Conservation (phyloP, 1,140 invertebrate genomes). For the Rhagoletis zephyria region DNA sequence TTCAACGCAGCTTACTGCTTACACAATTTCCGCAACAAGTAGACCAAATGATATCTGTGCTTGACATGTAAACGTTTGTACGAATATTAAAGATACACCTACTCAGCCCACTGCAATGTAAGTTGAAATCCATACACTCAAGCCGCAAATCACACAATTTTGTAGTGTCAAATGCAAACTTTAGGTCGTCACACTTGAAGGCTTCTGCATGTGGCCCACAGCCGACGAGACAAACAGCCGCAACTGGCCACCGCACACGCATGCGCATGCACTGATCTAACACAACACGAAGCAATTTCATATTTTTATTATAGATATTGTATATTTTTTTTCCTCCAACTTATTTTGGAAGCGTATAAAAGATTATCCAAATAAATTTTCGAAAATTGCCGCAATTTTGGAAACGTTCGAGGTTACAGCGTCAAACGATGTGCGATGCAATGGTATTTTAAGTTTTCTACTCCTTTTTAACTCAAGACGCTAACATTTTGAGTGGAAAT, state of each 20-base stretch:
- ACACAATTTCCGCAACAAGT: background rate
- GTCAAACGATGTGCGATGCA: background rate
- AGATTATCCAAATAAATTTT: background rate
- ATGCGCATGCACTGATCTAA: constrained; percentile 41
- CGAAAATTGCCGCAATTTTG: constrained; percentile 40
- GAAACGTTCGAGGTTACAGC: constrained; percentile 24
- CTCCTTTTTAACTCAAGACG: background rate
- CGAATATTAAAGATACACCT: background rate
- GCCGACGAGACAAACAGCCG: background rate
- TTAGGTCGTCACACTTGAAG: constrained; percentile 44
- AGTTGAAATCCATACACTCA: background rate
- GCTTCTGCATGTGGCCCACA: constrained; percentile 11
- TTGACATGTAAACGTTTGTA: background rate
- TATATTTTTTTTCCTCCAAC: background rate
- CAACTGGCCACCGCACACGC: background rate
- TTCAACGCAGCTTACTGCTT: background rate
- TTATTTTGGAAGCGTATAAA: constrained; percentile 40
- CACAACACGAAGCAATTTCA: constrained; percentile 12
- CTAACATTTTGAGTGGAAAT: constrained; percentile 27
- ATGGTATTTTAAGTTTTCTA: background rate
- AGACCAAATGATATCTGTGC: background rate
- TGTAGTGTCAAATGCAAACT: constrained; percentile 21
- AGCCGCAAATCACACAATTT: background rate
- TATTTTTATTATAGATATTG: background rate
- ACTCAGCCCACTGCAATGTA: background rate